Conservation (phyloP, 2,113 vertebrate species). For the Aix galericulata region DNA sequence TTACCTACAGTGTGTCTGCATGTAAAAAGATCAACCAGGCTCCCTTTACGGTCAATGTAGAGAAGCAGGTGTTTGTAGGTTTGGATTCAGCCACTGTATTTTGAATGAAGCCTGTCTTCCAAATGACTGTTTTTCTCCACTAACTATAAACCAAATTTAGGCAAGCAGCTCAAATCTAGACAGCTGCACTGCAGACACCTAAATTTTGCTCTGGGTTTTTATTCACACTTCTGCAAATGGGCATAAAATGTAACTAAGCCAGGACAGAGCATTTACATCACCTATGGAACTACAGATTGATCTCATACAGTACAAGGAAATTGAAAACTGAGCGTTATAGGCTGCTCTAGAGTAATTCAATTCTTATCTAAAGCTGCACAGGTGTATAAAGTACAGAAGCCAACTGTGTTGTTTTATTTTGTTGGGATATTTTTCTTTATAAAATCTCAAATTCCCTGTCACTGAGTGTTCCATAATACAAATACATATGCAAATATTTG, state of each 20-base stretch:
- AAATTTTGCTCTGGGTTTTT: background rate
- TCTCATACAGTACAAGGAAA: background rate
- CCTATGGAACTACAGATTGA: background rate
- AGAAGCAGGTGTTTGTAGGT: background rate
- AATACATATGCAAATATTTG: background rate
- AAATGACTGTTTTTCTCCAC: background rate
- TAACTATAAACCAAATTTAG: background rate
- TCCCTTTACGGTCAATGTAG: background rate
- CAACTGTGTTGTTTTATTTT: background rate
- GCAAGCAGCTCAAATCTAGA: background rate
- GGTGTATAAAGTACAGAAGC: background rate
- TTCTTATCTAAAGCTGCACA: background rate
- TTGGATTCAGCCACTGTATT: background rate
- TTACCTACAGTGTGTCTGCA: background rate
- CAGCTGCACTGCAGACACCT: background rate
- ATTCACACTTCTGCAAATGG: background rate
- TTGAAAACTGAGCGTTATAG: background rate
- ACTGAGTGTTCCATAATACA: background rate
- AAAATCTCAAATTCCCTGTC: background rate
- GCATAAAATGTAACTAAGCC: background rate
- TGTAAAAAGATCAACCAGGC: rapidly evolving
- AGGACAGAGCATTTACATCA: background rate
- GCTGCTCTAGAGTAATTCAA: background rate
- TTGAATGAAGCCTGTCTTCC: background rate
- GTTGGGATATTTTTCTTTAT: background rate